Percentiles rank a stretch among this genome's conserved stretches.
These are phyloP conservation scores for Brassicogethes aeneus DNA, from an alignment of 2,888 invertebrate species.

Conservation along the genomic window DNA sequence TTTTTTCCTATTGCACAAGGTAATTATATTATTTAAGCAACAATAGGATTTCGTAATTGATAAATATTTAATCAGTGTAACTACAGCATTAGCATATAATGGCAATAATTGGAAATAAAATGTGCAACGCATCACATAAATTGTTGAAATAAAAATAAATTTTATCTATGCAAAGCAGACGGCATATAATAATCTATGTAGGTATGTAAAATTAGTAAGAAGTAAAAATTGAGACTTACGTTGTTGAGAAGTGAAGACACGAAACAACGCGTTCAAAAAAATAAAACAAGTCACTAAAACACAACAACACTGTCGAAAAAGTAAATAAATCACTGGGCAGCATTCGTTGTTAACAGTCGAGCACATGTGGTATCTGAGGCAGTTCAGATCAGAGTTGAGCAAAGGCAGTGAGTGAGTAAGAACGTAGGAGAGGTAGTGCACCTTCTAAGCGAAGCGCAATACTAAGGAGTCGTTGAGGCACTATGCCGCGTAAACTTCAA, in stretches of 20 bases:
- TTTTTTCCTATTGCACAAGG: no score
- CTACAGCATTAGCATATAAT: no score
- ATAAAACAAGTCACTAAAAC: slow-evolving; percentile 1
- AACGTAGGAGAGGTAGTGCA: slow-evolving; percentile 3
- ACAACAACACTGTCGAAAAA: background rate
- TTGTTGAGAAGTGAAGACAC: background rate
- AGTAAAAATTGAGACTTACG: background rate
- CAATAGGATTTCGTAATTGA: no score
- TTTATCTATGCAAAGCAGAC: no score
- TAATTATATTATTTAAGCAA: no score
- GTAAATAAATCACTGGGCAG: slow-evolving; percentile 7
- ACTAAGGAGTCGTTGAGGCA: slow-evolving; percentile 15
- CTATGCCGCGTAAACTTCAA: slow-evolving; percentile 19
- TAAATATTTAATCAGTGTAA: no score
- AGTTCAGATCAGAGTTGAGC: background rate
- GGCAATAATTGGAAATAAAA: no score
- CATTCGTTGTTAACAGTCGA: background rate
- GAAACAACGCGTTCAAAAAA: background rate
- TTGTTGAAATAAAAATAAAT: no score
- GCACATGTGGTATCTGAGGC: background rate
- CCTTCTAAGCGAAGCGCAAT: slow-evolving; percentile 5
- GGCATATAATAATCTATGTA: no score
- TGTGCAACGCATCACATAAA: no score
- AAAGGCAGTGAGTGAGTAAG: slow-evolving; percentile 2
- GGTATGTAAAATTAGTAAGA: no score